Evolutionary conservation across 2,113 vertebrate species (phyloP), one percentile per base, ranked within the genome.

Genomic region (Romanogobio albipinnatus): DNA sequence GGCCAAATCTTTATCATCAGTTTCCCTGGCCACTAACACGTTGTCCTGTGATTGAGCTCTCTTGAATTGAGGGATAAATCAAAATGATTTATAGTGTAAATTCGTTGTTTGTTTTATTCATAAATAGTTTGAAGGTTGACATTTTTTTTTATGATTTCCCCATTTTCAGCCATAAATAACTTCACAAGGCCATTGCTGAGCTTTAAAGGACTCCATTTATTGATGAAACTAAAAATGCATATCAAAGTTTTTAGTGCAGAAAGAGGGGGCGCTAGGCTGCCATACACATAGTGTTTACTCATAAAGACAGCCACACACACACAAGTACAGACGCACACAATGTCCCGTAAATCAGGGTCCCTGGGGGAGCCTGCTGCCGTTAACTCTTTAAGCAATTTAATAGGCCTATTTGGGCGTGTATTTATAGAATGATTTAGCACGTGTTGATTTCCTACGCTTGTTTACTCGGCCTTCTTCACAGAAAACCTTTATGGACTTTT

Each of bases 391-490:
- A 85, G 64, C 64, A 24, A 71, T 68, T 85, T 85, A 71, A 85
- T 85, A 85, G 84, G 62, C 76, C 49, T 80, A 47, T 85, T 61
- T 73, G 62, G 17, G 75, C 51, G 33, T 71, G 49, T 19, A 80
- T 85, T 85, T 80, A 85, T 85, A 80, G 84, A 78, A 85, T 78
- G 84, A 85, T 85, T 80, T 85, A 85, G 64, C 75, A 59, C 76
- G 51, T 79, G 75, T 71, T 71, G 62, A 78, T 84, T 84, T 77
- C 76, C 83, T 68, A 51, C 29, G 29, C 45, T 76, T 84, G 74
- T 68, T 84, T 68, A 68, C 76, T 43, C 62, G 26, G 73, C 43
- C 45, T 51, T 24, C 19, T 53, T 56, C 75, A 24, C n/a, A 56
- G 61, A 66, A 70, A 77, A 70, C 64, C 39, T 84, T 58, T 56